These are phyloP conservation scores for Brachionus angularis DNA, from an alignment of 1,140 invertebrate species.

Conservation along the genomic window DNA sequence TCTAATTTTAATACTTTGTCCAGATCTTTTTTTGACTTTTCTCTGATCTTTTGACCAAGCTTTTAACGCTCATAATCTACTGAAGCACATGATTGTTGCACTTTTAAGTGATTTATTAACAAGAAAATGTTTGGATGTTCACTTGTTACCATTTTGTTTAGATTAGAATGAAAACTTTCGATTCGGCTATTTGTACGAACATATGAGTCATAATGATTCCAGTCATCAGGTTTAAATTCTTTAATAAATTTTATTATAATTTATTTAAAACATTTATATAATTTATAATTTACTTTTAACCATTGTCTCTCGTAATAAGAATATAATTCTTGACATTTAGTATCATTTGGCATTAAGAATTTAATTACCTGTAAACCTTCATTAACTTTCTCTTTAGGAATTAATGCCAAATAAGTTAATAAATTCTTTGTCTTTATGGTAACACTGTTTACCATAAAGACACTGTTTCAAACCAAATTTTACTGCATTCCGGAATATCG, in stretches of 20 bases:
- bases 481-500: slow-evolving; percentile 7
- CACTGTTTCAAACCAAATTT: background rate
- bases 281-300: no score
- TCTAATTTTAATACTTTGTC: background rate
- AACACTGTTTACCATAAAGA: no score
- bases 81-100: background rate
- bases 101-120: slow-evolving; percentile 1
- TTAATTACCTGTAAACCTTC: background rate
- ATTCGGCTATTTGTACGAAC: slow-evolving; percentile 11
- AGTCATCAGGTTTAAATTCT: background rate
- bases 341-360: background rate
- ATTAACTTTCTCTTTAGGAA: background rate
- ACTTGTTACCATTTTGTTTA: slow-evolving; percentile 2
- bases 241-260: no score
- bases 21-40: background rate
- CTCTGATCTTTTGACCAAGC: background rate
- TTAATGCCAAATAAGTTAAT: background rate
- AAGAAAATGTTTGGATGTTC: slow-evolving; percentile 1
- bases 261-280: no score
- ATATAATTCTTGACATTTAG: background rate
- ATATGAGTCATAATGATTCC: background rate
- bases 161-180: background rate
- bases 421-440: slow-evolving; percentile 7
- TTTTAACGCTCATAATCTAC: background rate
- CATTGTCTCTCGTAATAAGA: background rate